phyloP scores from a whole-genome alignment of 2,888 invertebrate species.

The Trachelus iudaicus region DNA sequence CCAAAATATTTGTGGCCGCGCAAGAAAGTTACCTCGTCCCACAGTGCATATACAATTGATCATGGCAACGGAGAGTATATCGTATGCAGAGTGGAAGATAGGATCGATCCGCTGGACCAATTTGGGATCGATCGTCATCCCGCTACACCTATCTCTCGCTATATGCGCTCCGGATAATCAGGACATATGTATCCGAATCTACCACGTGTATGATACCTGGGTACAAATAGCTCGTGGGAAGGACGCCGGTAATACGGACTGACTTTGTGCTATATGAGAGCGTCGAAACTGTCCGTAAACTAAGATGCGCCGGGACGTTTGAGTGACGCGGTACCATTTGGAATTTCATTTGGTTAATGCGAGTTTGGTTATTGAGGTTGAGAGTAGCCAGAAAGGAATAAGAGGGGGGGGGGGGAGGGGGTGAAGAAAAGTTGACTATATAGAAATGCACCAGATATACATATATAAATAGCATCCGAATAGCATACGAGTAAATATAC shows the following conservation, averaged over 20 bases:
- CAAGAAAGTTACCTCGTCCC: not conserved
- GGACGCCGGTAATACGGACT: not conserved
- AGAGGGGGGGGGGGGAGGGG: not conserved
- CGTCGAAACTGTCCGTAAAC: not conserved
- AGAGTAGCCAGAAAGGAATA: not conserved
- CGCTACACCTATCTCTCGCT: not conserved
- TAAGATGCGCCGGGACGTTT: not conserved
- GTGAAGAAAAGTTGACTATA: not conserved
- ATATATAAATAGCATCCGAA: not conserved
- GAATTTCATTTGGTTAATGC: slow-evolving; percentile 23
- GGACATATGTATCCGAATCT: not conserved
- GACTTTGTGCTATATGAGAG: not conserved
- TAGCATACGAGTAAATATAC: not conserved
- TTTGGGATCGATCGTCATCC: not conserved
- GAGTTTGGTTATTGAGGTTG: not conserved
- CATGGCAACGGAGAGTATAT: not conserved
- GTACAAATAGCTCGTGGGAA: not conserved
- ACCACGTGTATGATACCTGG: not conserved
- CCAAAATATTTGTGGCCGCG: not conserved
- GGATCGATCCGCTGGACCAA: not conserved
- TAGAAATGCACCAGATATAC: not conserved
- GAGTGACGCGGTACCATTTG: slow-evolving; percentile 1
- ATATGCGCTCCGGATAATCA: not conserved
- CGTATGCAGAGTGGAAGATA: not conserved
- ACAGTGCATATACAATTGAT: not conserved